These are phyloP conservation scores for Crossaster papposus DNA, from an alignment of 53 echinoderm and acorn worm species.

Conservation along the genomic window DNA sequence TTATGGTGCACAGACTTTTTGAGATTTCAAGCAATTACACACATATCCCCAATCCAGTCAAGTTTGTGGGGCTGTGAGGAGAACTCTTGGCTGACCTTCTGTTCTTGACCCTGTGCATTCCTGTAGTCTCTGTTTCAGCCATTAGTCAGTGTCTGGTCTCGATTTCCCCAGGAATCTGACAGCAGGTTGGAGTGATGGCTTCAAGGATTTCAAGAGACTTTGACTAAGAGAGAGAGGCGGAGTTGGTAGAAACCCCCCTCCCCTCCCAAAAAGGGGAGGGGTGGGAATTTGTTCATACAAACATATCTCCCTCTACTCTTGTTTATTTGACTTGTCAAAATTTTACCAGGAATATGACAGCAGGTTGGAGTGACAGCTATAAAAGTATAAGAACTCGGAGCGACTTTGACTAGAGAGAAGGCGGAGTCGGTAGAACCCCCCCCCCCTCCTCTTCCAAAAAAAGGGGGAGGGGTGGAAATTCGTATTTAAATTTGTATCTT, in stretches of 20 bases:
- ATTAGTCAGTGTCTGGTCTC: conserved; percentile 57
- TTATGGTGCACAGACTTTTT: neutral
- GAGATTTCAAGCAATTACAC: neutral
- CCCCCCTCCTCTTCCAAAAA: too few species aligned
- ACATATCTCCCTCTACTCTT: neutral
- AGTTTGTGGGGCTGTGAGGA: neutral
- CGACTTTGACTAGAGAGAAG: too few species aligned
- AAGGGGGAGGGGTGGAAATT: too few species aligned
- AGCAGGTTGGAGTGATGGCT: conserved; percentile 30
- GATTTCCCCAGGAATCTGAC: conserved; percentile 58
- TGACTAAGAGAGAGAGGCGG: neutral
- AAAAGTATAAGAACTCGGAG: too few species aligned
- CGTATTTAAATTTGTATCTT: too few species aligned
- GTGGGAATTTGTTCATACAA: neutral
- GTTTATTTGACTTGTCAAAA: neutral
- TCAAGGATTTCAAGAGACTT: conserved; percentile 3
- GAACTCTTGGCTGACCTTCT: conserved; percentile 25
- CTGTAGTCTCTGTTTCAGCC: conserved; percentile 52
- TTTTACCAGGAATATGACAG: too few species aligned
- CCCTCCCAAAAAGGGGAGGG: neutral
- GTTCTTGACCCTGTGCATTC: conserved; percentile 59
- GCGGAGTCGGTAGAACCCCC: too few species aligned
- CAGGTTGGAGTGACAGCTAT: too few species aligned
- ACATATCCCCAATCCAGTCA: neutral
- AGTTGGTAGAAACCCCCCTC: neutral